These are phyloP conservation scores for Agrilus mali DNA, from an alignment of 2,888 invertebrate genomes.

Conservation along the genomic window DNA sequence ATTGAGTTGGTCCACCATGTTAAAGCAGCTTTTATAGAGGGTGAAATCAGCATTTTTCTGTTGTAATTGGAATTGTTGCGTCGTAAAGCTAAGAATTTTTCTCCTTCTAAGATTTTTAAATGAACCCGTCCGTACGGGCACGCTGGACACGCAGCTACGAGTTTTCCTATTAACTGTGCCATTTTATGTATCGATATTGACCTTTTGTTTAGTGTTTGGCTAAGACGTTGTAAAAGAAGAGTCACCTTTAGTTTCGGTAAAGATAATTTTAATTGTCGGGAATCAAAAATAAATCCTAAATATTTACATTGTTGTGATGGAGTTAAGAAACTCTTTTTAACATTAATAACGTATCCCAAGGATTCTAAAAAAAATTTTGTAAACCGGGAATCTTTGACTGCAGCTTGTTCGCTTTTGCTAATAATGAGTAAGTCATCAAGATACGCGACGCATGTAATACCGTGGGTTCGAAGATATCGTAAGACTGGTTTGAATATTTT, in stretches of 20 bases:
- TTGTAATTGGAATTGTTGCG: conserved; percentile 7
- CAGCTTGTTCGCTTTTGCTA: conserved; percentile 6
- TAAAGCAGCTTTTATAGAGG: conserved; percentile 6
- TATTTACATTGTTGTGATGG: conserved; percentile 10
- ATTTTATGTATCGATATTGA: conserved; percentile 5
- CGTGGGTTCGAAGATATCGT: conserved; percentile 6
- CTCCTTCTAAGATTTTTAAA: conserved; percentile 9
- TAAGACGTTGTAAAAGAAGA: too few relatives aligned
- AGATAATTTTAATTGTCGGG: background rate
- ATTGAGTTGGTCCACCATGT: conserved; percentile 9
- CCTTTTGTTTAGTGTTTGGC: background rate
- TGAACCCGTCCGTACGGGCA: conserved; percentile 10
- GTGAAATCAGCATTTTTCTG: background rate
- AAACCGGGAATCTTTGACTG: conserved; percentile 4
- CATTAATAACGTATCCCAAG: conserved; percentile 14
- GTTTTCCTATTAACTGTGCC: conserved; percentile 8
- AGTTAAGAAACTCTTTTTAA: conserved; percentile 10
- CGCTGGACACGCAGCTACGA: conserved; percentile 10
- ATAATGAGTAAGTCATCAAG: conserved; percentile 15
- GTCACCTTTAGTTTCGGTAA: background rate
- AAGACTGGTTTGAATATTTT: conserved; percentile 16
- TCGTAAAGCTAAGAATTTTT: conserved; percentile 8
- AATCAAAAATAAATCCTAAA: conserved; percentile 13
- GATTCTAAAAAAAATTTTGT: conserved; percentile 7
- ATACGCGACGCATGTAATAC: conserved; percentile 11